Base-by-base conservation (phyloP, 2,888 invertebrate genomes). In the Prenolepis imparis region DNA sequence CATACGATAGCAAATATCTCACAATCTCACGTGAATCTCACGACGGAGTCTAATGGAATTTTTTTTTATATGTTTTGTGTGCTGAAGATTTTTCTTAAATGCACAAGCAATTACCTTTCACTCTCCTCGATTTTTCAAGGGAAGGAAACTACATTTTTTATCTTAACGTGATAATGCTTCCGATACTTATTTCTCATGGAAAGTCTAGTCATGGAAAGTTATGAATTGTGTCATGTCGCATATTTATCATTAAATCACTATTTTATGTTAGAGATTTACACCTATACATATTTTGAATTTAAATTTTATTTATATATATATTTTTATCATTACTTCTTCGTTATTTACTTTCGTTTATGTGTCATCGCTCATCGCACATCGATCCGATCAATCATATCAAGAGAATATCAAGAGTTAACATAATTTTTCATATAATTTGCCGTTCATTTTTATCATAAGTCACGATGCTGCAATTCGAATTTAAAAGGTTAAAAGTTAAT, bases 301-400 rank as follows among this genome's bases (percentile, higher is more conserved):
- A 28, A 0, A 28, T n/a, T n/a, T 28, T 18, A 67, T 44, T 44
- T 41, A 18, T 3, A 44, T 18, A 32, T 1, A 28, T 44, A 12
- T 28, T 44, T 67, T 48, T n/a, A 48, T 28, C 8, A 67, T 44
- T 24, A 28, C 28, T 18, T 9, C 2, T 66, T 39, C 5, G 5
- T 67, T 67, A 66, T 3, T 66, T 67, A 67, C 2, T 67, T 44
- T 32, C 11, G 9, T 63, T 39, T 39, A 67, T 44, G 24, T 24
- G 2, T 24, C 41, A 21, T 66, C 5, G 5, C 21, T 24, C 41
- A 21, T 66, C 5, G 5, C 21, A 36, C 21, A 21, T 64, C 15
- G 6, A 21, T 64, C 8, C 9, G 21, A 64, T 2, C 3, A n/a
- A 64, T 41, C 6, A n/a, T 39, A 36, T 67, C 0, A 28, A 18